A percentile compares a stretch with the other conserved stretches of the same genome.
Conservation (phyloP, 2,113 vertebrate genomes). For the Columbina picui region DNA sequence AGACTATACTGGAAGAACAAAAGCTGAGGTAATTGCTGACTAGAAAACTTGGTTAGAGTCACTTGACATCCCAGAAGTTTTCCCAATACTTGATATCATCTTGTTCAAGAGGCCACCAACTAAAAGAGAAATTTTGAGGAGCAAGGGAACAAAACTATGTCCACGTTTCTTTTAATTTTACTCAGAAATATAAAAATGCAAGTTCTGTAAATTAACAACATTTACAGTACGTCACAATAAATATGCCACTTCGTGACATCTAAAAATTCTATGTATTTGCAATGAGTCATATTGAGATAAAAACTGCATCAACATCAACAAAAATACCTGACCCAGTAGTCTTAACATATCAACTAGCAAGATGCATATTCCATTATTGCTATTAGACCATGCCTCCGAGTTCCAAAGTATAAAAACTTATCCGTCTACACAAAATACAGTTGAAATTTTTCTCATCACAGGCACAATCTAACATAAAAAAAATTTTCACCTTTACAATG, state of each 20-base stretch:
- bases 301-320: constrained; percentile 68
- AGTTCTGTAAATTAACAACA: constrained; percentile 69
- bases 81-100: neutral
- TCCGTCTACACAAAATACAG: constrained; percentile 66
- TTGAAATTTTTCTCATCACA: constrained; percentile 65
- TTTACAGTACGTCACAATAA: constrained; percentile 72
- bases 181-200: constrained; percentile 75
- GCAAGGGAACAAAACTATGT: neutral
- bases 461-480: constrained; percentile 78
- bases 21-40: constrained; percentile 13
- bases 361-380: constrained; percentile 71
- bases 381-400: constrained; percentile 75
- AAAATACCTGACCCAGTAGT: constrained; percentile 62
- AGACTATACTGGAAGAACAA: constrained; percentile 27
- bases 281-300: constrained; percentile 52
- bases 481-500: constrained; percentile 49
- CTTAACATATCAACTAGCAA: constrained; percentile 59
- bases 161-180: constrained; percentile 50
- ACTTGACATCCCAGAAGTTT: neutral
- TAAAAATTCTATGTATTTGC: constrained; percentile 60
- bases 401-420: constrained; percentile 69
- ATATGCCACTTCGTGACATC: constrained; percentile 65
- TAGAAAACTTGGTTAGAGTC: neutral
- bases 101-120: neutral
- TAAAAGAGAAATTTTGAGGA: constrained; percentile 22